Base-by-base conservation (phyloP, 1,140 invertebrate genomes). In the Zaprionus ghesquierei region DNA sequence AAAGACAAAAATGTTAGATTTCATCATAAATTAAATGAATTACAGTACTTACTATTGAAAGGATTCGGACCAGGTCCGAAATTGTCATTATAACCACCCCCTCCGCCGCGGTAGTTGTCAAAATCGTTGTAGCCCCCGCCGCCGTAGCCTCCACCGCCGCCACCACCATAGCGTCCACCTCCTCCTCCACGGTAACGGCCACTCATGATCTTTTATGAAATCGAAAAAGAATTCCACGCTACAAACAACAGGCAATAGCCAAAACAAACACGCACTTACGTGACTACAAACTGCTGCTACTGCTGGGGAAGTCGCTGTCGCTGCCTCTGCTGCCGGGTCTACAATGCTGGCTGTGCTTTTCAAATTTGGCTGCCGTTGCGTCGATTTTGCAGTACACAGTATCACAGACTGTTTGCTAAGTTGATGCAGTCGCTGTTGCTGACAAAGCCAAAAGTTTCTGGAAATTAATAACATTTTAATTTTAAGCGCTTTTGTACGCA, bases 111-210 rank as follows among this genome's bases (percentile, higher is more conserved):
- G 46, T 73, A 81, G 54, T 78, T 84, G 44, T 89, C 84, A 46
- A 80, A 89, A 31, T 89, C 84, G 13, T 84, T 89, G 64, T 89
- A 89, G 18, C 84, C 35, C n/a, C 35, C 84, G 5, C 84, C 77
- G 8, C 79, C 65, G 29, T 56, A 59, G 10, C 78, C 79, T 13
- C 76, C 76, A 8, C 64, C 64, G 3, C 78, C 78, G 12, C 82
- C 60, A 8, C 77, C 75, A 15, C 82, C 76, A 70, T 90, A 87
- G 38, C 81, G 81, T 3, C 70, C 70, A 9, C 79, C 75, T 2
- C 81, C 81, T n/a, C 81, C 64, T 2, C 79, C 79, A 13, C 89
- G 81, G 75, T 91, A 90, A 46, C 89, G 84, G 49, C 90, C 79
- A 51, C 84, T 89, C 90, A 91, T 91, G 62, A 79, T 82, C 90